Evolutionary conservation across 1,140 invertebrate genomes (phyloP).

Genomic region (Diachasma alloeum): DNA sequence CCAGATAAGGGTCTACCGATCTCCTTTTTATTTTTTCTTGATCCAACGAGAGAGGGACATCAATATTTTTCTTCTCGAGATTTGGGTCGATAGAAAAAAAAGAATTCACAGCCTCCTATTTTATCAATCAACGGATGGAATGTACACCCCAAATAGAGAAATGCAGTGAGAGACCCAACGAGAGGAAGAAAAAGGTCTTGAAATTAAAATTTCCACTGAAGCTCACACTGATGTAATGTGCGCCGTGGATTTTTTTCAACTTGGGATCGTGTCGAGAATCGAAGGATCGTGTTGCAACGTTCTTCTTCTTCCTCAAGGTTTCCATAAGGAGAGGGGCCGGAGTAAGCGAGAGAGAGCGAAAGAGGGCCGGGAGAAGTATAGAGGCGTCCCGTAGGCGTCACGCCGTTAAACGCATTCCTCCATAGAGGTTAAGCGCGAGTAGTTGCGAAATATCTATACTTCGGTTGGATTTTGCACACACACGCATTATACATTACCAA

Average conservation of each 20-base stretch:
- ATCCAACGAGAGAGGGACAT: not conserved
- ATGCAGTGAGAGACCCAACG: not conserved
- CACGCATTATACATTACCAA: conserved; percentile 4
- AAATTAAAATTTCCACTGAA: not conserved
- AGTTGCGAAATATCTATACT: conserved; percentile 17
- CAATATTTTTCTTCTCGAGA: not conserved
- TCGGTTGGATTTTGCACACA: not conserved
- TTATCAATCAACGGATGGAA: not conserved
- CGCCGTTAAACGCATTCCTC: conserved; percentile 65
- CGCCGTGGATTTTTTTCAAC: conserved; percentile 41
- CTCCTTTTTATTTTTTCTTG: not conserved
- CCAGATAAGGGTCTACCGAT: conserved; percentile 8
- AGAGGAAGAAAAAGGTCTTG: not conserved
- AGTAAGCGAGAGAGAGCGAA: not conserved
- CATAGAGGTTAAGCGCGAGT: conserved; percentile 59
- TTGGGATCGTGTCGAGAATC: conserved; percentile 61
- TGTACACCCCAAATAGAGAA: not conserved
- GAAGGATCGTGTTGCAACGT: conserved; percentile 63
- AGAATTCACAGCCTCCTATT: not conserved
- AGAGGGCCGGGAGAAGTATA: conserved; percentile 45
- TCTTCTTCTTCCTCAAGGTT: conserved; percentile 61
- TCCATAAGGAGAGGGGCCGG: conserved; percentile 1
- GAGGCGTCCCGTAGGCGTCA: conserved; percentile 64
- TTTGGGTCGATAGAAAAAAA: not conserved
- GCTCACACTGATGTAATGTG: conserved; percentile 10